These are phyloP conservation scores for Daboia siamensis DNA, from an alignment of 2,113 vertebrate species.

Conservation along the genomic window DNA sequence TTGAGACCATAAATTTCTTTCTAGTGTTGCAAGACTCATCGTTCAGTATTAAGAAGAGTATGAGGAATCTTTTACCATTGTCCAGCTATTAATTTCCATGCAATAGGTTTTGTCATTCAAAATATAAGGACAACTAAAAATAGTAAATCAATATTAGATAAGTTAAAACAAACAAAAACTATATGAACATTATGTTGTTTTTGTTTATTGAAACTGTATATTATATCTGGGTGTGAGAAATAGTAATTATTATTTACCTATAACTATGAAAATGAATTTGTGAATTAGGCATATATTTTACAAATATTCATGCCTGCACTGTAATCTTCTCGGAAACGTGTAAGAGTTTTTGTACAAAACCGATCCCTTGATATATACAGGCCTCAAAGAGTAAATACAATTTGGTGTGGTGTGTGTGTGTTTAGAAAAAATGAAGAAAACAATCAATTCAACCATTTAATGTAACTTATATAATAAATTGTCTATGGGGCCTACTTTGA, in stretches of 20 bases:
- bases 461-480: background rate
- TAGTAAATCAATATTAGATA: background rate
- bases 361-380: background rate
- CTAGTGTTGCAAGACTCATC: background rate
- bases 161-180: background rate
- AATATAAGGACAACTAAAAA: background rate
- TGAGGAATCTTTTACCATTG: background rate
- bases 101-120: background rate
- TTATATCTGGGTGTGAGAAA: background rate
- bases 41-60: background rate
- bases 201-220: background rate
- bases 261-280: background rate
- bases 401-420: background rate
- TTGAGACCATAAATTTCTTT: background rate
- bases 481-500: background rate
- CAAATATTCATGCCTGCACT: background rate
- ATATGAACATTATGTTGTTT: background rate
- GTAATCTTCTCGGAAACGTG: background rate
- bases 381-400: background rate
- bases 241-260: background rate
- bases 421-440: background rate
- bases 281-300: background rate
- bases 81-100: background rate
- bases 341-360: background rate
- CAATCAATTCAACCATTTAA: background rate